These are phyloP conservation scores for Leucophora obtusa DNA, from an alignment of 2,888 invertebrate species.

Conservation along the genomic window DNA sequence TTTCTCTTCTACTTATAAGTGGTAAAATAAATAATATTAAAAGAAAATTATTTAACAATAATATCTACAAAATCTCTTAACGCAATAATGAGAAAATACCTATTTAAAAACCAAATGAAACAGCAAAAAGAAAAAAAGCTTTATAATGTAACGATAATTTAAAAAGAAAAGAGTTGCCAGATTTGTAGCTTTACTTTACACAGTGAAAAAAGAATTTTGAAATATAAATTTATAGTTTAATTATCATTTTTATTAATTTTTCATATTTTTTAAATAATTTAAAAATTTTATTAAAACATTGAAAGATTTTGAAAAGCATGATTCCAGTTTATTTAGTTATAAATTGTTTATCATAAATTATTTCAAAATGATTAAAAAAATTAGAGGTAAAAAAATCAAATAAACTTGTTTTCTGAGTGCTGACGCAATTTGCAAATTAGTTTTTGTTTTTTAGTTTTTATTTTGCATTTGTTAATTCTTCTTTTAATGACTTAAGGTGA, in stretches of 20 bases:
- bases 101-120: neutral
- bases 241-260: neutral
- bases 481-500: slow-evolving; percentile 24
- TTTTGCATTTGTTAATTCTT: slow-evolving; percentile 1
- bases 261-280: neutral
- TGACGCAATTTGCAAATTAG: slow-evolving; percentile 34
- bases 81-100: neutral
- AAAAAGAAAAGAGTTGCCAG: slow-evolving; percentile 33
- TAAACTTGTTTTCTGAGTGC: neutral
- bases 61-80: slow-evolving; percentile 1
- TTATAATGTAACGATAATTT: slow-evolving; percentile 49
- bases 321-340: neutral
- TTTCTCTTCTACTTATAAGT: slow-evolving; percentile 7
- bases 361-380: neutral
- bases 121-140: slow-evolving; percentile 31
- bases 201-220: slow-evolving; percentile 7
- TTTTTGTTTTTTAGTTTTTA: slow-evolving; percentile 15
- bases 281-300: neutral
- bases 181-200: neutral
- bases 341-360: slow-evolving; percentile 21
- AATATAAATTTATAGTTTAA: neutral
- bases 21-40: slow-evolving; percentile 6
- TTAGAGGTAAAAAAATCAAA: neutral
- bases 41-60: slow-evolving; percentile 2
- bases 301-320: neutral